A percentile compares a stretch with the other conserved stretches of the same genome.
Evolutionary conservation across 2,113 vertebrate species (phyloP).

Genomic region (Falco punctatus): DNA sequence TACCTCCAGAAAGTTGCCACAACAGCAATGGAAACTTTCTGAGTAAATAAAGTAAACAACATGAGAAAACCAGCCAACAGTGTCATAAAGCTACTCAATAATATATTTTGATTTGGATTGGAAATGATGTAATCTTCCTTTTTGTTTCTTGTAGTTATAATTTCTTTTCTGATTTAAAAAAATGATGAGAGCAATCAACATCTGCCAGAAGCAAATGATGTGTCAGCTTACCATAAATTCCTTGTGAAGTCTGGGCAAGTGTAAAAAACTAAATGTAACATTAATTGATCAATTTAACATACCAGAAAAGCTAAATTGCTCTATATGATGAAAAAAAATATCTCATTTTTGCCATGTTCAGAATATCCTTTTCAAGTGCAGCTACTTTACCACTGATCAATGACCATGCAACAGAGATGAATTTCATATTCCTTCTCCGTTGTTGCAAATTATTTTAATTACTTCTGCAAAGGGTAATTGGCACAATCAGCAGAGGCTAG

Average conservation of each 20-base stretch:
- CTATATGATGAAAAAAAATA: neutral
- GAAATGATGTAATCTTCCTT: neutral
- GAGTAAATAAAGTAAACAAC: neutral
- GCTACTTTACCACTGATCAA: neutral
- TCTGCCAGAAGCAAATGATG: neutral
- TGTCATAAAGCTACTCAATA: neutral
- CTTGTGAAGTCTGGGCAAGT: neutral
- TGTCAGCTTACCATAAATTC: neutral
- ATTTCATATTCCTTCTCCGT: slow-evolving; percentile 18
- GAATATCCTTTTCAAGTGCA: neutral
- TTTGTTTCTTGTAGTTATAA: neutral
- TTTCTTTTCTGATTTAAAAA: slow-evolving; percentile 21
- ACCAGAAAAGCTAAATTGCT: neutral
- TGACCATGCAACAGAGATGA: neutral
- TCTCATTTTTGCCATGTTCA: neutral
- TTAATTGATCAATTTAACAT: slow-evolving; percentile 6
- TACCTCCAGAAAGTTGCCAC: neutral
- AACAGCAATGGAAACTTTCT: neutral
- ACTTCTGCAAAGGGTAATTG: slow-evolving; percentile 34
- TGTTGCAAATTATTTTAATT: slow-evolving; percentile 60
- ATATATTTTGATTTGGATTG: neutral
- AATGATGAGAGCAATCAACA: neutral
- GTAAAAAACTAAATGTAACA: slow-evolving; percentile 12
- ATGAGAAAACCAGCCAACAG: neutral
- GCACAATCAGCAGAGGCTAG: slow-evolving; percentile 36